Evolutionary conservation across 2,113 vertebrate species (phyloP), one percentile per base, ranked within the genome.

Genomic region (Ariopsis seemanni): DNA sequence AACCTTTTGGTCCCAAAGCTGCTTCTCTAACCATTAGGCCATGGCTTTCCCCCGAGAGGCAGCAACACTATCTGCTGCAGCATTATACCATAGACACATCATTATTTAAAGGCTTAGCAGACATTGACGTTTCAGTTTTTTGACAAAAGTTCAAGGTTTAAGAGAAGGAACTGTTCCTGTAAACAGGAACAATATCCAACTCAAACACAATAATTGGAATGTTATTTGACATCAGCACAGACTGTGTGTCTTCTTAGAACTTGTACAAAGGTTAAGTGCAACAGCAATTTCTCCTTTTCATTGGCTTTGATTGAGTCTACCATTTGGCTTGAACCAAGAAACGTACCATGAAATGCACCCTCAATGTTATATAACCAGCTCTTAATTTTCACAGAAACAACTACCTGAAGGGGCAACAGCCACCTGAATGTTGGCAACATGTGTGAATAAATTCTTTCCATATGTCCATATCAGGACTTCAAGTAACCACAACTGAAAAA

Each of bases 391-490:
- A 82, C 58, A 60, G 57, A 82, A 65, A 63, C 81, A 63, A n/a
- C 48, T 62, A 67, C 60, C 62, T 67, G n/a, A 82, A 55, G 83
- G 30, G 85, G 88, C 88, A 83, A 52, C 90, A 92, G 92, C 91
- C 93, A 94, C 93, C 92, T 90, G 92, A 85, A 91, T 86, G 84
- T 91, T 90, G 92, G 93, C 92, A 93, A 93, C 89, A 89, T 92
- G 86, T 92, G 84, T 90, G 91, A 93, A 93, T 93, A 93, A 91
- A 94, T 93, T 88, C 86, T 89, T 94, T 92, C 92, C 93, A 93
- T 92, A 91, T 93, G 93, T 91, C 92, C 90, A 85, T 91, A 93
- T 93, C 89, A 77, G 89, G 82, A 90, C 87, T 90, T 85, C 55
- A 87, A 90, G 86, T 90, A 89, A 92, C 48, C 89, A 88, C 89